Conservation (phyloP, 2,113 vertebrate genomes). For the Muntiacus muntjak region DNA sequence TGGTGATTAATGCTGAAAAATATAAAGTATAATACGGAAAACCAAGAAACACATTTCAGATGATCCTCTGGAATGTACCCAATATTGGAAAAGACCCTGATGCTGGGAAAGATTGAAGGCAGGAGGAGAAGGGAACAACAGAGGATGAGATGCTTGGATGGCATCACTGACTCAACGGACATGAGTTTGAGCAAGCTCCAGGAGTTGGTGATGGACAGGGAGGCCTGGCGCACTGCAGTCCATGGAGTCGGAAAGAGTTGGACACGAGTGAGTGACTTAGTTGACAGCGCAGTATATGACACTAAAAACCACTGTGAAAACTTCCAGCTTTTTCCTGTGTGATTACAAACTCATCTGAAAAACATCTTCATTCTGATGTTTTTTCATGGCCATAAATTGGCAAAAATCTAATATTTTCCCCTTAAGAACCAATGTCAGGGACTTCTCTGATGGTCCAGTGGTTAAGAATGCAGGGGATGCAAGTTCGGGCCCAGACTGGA, state of each 20-base stretch:
- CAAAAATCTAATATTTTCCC: slow-evolving; percentile 80
- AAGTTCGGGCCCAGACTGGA: neutral
- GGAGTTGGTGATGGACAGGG: neutral
- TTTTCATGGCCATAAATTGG: slow-evolving; percentile 79
- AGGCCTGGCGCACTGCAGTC: neutral
- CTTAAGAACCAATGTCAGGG: slow-evolving; percentile 77
- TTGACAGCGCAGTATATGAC: neutral
- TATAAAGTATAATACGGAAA: neutral
- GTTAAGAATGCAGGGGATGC: neutral
- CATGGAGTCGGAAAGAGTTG: neutral
- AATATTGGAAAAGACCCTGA: neutral
- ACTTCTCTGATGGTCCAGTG: neutral
- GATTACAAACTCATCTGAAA: slow-evolving; percentile 71
- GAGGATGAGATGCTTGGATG: neutral
- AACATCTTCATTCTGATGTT: slow-evolving; percentile 79
- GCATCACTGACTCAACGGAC: neutral
- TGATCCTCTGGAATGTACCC: neutral
- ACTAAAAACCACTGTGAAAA: neutral
- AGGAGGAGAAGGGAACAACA: neutral
- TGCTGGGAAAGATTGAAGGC: neutral
- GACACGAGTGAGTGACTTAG: neutral
- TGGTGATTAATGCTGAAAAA: neutral
- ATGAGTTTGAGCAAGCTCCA: neutral
- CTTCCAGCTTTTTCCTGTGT: slow-evolving; percentile 56
- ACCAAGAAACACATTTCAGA: neutral